These are phyloP conservation scores for Dreissena polymorpha DNA, from an alignment of 1,140 invertebrate species.

Conservation along the genomic window DNA sequence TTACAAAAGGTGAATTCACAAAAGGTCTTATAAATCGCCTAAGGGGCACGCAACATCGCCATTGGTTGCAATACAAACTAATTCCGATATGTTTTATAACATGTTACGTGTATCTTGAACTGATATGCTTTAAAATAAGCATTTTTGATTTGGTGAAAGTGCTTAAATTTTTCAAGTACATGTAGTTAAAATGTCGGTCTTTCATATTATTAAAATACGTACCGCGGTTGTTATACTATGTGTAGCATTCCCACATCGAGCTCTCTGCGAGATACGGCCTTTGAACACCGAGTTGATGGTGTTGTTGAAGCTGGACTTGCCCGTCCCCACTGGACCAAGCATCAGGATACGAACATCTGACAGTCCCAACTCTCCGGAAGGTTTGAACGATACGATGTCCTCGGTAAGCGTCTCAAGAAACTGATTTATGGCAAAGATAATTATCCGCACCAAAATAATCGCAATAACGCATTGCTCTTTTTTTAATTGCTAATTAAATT, in stretches of 20 bases:
- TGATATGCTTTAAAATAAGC: neutral
- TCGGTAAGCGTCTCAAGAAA: too few species aligned
- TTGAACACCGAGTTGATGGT: slow-evolving; percentile 55
- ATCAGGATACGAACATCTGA: slow-evolving; percentile 45
- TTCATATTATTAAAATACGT: slow-evolving; percentile 1
- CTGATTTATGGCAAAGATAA: too few species aligned
- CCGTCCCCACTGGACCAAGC: slow-evolving; percentile 53
- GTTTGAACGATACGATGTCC: too few species aligned
- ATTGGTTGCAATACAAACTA: neutral
- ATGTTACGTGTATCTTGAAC: neutral
- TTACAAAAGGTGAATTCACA: neutral
- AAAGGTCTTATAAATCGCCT: neutral
- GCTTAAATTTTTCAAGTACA: neutral
- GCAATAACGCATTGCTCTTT: too few species aligned
- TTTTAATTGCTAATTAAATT: too few species aligned
- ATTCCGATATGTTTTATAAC: neutral
- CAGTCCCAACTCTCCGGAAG: slow-evolving; percentile 12
- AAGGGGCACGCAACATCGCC: neutral
- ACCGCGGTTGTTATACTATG: slow-evolving; percentile 59
- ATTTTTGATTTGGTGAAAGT: neutral
- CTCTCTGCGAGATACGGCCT: slow-evolving; percentile 40
- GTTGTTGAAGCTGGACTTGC: slow-evolving; percentile 60
- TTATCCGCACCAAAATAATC: too few species aligned
- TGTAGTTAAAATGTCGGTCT: neutral
- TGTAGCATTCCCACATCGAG: slow-evolving; percentile 39